A percentile compares a stretch with the other conserved stretches of the same genome.
phyloP scores from a whole-genome alignment of 2,113 vertebrate species.

The Equus przewalskii region DNA sequence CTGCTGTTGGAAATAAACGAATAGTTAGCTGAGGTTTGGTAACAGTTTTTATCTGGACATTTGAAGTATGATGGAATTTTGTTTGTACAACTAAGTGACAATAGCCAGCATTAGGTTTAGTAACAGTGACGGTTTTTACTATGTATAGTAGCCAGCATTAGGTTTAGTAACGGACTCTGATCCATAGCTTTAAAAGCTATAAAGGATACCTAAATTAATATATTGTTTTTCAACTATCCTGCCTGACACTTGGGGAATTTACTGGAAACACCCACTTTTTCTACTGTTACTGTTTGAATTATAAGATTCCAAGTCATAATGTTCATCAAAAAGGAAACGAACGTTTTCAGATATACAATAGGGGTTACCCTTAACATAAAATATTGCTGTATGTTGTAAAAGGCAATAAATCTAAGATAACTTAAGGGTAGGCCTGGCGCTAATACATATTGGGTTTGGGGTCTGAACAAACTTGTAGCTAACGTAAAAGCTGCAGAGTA shows the following conservation, averaged over 20 bases:
- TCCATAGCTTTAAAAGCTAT: neutral
- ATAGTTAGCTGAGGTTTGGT: neutral
- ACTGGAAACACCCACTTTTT: neutral
- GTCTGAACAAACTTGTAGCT: neutral
- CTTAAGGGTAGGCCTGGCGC: neutral
- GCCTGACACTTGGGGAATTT: neutral
- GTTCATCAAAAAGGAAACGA: conserved; percentile 52
- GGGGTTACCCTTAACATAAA: neutral
- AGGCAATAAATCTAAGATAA: conserved; percentile 2
- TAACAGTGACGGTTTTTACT: neutral
- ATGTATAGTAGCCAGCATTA: neutral
- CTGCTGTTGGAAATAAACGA: neutral
- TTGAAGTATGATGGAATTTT: neutral
- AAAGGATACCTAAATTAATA: neutral
- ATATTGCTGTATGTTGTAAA: neutral
- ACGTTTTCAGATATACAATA: neutral
- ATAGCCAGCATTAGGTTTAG: neutral
- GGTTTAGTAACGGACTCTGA: neutral
- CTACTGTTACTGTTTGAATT: conserved; percentile 34
- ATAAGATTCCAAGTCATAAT: neutral
- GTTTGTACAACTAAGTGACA: neutral
- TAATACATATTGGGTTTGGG: neutral
- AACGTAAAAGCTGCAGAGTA: conserved; percentile 12
- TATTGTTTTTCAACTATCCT: neutral
- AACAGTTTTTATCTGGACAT: conserved; percentile 30